These are phyloP conservation scores for Stichodactyla mertensii DNA, from an alignment of 64 coral and sea anemone genomes.

Conservation along the genomic window DNA sequence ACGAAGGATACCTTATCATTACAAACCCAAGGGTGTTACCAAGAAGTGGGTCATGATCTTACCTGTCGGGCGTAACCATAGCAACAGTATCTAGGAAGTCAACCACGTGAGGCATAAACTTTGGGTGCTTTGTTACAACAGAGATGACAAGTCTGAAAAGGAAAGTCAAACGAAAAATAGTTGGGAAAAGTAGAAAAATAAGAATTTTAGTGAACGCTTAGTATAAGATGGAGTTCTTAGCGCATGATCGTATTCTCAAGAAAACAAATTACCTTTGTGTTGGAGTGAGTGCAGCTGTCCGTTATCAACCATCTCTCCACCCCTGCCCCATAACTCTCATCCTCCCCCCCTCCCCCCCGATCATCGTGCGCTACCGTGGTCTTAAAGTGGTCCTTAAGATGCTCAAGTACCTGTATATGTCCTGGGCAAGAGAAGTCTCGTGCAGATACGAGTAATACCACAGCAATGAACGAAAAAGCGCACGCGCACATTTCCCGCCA, in stretches of 20 bases:
- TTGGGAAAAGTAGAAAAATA: background rate
- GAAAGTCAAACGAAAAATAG: background rate
- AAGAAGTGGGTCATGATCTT: background rate
- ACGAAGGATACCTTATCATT: background rate
- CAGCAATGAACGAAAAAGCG: constrained; percentile 32
- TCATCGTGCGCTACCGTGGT: background rate
- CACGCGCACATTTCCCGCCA: constrained; percentile 34
- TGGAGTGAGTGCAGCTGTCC: too few relatives aligned
- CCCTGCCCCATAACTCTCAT: too few relatives aligned
- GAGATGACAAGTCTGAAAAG: constrained; percentile 49
- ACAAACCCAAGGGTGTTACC: background rate
- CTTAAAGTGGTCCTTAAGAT: background rate
- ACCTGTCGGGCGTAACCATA: constrained; percentile 74
- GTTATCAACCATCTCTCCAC: too few relatives aligned
- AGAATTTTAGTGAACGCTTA: too few relatives aligned
- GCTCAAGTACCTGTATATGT: constrained; percentile 42
- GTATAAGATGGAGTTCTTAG: too few relatives aligned
- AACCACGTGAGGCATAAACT: constrained; percentile 75
- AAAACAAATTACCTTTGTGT: too few relatives aligned
- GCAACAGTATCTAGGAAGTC: constrained; percentile 64
- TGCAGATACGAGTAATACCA: constrained; percentile 56
- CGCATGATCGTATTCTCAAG: too few relatives aligned
- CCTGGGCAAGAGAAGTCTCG: constrained; percentile 34
- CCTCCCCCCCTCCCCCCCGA: background rate
- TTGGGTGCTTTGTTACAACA: constrained; percentile 68